Evolutionary conservation across 2,113 vertebrate genomes (phyloP).

Genomic region (Nestor notabilis): DNA sequence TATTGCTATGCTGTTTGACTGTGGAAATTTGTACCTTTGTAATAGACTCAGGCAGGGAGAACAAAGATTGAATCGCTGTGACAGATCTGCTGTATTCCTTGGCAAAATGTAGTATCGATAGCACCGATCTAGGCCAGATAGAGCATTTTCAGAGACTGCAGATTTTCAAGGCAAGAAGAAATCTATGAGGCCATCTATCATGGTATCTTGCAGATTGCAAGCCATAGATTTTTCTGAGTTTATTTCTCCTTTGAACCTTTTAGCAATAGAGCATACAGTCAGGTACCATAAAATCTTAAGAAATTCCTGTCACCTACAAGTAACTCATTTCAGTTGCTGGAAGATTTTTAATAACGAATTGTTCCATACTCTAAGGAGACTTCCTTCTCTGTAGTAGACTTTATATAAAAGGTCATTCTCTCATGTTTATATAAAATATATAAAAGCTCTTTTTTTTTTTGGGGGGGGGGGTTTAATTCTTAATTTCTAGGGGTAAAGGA

Average conservation of each 20-base stretch:
- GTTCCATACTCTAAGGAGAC: neutral
- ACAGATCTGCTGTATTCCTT: neutral
- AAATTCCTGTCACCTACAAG: neutral
- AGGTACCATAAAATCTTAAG: neutral
- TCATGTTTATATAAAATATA: too few species aligned
- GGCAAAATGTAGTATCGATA: neutral
- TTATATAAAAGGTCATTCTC: neutral
- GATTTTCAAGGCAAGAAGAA: neutral
- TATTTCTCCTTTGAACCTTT: neutral
- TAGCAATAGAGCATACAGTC: neutral
- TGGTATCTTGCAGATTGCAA: neutral
- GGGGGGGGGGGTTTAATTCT: neutral
- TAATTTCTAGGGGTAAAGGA: neutral
- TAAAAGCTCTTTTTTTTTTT: neutral
- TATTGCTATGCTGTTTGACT: neutral
- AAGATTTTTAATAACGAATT: neutral
- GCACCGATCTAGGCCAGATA: neutral
- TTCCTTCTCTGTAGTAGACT: neutral
- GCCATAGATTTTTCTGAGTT: neutral
- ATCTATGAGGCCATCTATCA: neutral
- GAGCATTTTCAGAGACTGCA: neutral
- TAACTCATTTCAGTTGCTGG: neutral
- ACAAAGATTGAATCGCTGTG: neutral
- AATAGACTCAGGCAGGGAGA: neutral
- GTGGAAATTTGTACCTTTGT: neutral